Base-by-base conservation (phyloP, 2,797 vertebrate species). In the Sebastes paucispinis region DNA sequence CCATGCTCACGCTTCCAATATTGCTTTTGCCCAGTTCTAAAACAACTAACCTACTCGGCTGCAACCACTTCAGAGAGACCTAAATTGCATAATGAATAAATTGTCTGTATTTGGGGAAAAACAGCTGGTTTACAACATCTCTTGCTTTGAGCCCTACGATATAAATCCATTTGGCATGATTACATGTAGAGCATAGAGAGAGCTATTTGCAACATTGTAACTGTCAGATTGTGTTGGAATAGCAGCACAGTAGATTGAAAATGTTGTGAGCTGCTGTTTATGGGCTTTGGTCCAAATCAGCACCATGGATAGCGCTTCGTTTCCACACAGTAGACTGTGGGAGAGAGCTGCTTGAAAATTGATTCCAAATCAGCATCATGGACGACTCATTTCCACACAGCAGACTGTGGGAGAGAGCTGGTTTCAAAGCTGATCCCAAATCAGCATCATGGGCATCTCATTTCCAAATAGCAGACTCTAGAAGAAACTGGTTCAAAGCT, bases 141-240 rank as follows among this genome's bases (percentile, higher is more conserved):
- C 6, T 62, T 76, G 27, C 60, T 57, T 39, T 59, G 13, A 75
- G 12, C 31, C 24, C 11, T 50, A n/a, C 13, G 10, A 27, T 70
- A 47, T 86, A 69, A 87, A 78, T 79, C 64, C 73, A 58, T 59
- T 24, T 60, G 24, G 59, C 68, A 67, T 74, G 60, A 77, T 68
- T 70, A 69, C 58, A 79, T 78, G 60, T 75, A n/a, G 20, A 67
- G 59, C n/a, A 36, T 65, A 43, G 32, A 81, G 50, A 13, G 34
- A 73, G 57, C 32, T 71, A 64, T 63, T 73, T 65, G 4, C 43
- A 73, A 66, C 59, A 70, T 24, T 63, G 39, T 52, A 52, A 29
- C 66, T 73, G 75, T 73, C 65, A 74, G 24, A 58, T 1, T 63
- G 36, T 65, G 59, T 66, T 54, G 24, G 36, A 75, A 62, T 57